A percentile compares a stretch with the other conserved stretches of the same genome.
These are phyloP conservation scores for Drosophila atroscutellata DNA, from an alignment of 2,888 invertebrate genomes.

Conservation along the genomic window DNA sequence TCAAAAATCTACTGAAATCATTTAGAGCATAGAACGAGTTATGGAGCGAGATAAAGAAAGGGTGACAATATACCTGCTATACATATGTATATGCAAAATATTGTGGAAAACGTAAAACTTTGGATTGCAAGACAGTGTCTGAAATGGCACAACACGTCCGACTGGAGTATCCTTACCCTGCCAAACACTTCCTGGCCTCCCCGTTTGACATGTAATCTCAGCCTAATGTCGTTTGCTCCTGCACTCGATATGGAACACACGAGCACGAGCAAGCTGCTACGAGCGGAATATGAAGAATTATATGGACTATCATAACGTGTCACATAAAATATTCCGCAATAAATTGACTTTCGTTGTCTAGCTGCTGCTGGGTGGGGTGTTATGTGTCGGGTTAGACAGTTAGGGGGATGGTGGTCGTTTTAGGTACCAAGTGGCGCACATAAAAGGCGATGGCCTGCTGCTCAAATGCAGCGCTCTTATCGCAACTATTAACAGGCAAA, in stretches of 20 bases:
- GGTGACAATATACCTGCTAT: constrained; percentile 7
- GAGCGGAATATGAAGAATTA: constrained; percentile 62
- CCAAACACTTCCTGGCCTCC: background rate
- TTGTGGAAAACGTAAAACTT: constrained; percentile 60
- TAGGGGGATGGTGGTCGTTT: constrained; percentile 4
- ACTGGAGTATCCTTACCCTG: background rate
- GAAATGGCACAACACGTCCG: constrained; percentile 65
- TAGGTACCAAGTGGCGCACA: constrained; percentile 67
- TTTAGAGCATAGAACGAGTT: constrained; percentile 51
- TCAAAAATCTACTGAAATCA: constrained; percentile 62
- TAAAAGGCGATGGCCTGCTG: constrained; percentile 60
- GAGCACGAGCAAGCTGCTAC: constrained; percentile 11
- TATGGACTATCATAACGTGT: constrained; percentile 79
- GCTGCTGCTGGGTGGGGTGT: constrained; percentile 7
- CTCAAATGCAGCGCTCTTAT: constrained; percentile 59
- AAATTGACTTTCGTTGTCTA: constrained; percentile 72
- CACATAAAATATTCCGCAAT: constrained; percentile 80
- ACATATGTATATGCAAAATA: background rate
- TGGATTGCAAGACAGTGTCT: constrained; percentile 64
- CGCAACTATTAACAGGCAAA: constrained; percentile 69
- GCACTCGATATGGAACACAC: constrained; percentile 8
- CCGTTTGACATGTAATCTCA: background rate
- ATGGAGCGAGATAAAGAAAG: background rate
- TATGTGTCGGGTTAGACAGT: background rate
- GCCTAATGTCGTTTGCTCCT: constrained; percentile 34